Evolutionary conservation across 30 jellyfish, hydroid and myxozoan species (phyloP), one percentile per base, ranked within the genome.

Genomic region (Aurelia aurita): DNA sequence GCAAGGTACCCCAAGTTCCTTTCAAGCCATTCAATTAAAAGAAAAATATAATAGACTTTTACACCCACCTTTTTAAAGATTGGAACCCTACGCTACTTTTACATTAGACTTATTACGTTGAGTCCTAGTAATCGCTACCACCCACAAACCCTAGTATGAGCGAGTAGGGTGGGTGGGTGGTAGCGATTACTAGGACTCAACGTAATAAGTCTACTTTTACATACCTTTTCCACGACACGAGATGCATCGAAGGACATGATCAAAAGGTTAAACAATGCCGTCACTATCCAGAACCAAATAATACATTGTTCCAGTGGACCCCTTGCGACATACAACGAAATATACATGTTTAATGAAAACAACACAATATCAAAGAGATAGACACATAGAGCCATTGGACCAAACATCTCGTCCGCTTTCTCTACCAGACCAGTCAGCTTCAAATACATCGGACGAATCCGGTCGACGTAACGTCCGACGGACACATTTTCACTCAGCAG

Each of bases 221-320:
- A 25, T 68, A 81, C 91, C 91, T 68, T 81, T 53, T 81, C 85
- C 32, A 22, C 91, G 21, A 81, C 91, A 21, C 78, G 63, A 16
- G 91, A 57, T 21, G 91, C 91, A 5, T 54, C 78, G 25, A 68
- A 21, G 7, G 91, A 81, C 28, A 81, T 45, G 20, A 81, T 14
- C 26, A 81, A 51, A 15, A 81, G 91, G 60, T 68, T 66, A 12
- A 55, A 4, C n/a, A 68, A 29, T 34, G 91, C 58, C 34, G 29
- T 58, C 3, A 34, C 1, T 23, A 34, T 57, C 91, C 91, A 81
- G 68, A 67, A 81, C 53, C 31, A 53, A 45, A 45, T 27, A 49
- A 49, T 19, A 3, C 58, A 25, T 28, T 67, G 80, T 84, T 68
- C 91, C 57, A 81, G 39, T 8, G 46, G 22, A 29, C 70, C 3